These are phyloP conservation scores for Lepidurus couesii DNA, from an alignment of 1,140 invertebrate species.

Conservation along the genomic window DNA sequence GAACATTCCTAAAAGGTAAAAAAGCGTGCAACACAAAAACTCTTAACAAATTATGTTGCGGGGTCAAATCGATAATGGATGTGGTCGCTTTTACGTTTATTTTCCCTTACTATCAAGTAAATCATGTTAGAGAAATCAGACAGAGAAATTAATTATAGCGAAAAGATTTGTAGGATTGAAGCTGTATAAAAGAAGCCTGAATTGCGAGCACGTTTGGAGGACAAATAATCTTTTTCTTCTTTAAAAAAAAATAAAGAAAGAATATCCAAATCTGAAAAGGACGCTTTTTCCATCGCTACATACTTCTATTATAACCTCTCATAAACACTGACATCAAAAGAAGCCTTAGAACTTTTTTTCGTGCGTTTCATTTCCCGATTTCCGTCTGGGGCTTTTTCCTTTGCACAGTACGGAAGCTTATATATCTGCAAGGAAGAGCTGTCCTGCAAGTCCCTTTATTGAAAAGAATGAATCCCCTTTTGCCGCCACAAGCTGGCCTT, in stretches of 20 bases:
- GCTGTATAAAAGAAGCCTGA: too few species aligned
- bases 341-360: neutral
- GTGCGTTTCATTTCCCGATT: neutral
- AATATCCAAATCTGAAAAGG: neutral
- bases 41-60: too few species aligned
- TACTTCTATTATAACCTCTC: neutral
- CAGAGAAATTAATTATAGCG: too few species aligned
- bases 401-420: neutral
- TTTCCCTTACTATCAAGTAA: too few species aligned
- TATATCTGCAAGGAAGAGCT: neutral
- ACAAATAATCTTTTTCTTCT: too few species aligned
- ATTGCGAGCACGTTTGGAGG: too few species aligned
- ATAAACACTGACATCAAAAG: slow-evolving; percentile 9
- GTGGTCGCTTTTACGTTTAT: too few species aligned
- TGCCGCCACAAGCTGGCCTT: neutral
- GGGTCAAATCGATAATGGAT: too few species aligned
- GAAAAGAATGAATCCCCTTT: slow-evolving; percentile 14
- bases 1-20: too few species aligned
- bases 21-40: too few species aligned
- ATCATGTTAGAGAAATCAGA: too few species aligned
- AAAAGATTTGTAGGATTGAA: too few species aligned
- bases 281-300: neutral
- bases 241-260: neutral
- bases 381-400: neutral
- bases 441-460: neutral